phyloP scores from a whole-genome alignment of 2,113 vertebrate species.

The Corvus hawaiiensis region DNA sequence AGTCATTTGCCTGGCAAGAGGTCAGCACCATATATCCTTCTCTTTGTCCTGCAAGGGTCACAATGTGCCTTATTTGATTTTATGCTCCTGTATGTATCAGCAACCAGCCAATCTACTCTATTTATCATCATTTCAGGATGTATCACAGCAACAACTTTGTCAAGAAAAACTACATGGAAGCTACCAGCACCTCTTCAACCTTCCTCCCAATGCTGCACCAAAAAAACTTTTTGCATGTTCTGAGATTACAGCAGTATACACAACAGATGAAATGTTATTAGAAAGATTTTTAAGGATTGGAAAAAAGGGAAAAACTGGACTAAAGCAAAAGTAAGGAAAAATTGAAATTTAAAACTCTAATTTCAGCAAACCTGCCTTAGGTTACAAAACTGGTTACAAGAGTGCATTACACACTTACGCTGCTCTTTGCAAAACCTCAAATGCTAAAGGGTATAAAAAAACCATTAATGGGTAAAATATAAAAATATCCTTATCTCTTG shows the following conservation, averaged over 20 bases:
- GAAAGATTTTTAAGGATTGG: not conserved
- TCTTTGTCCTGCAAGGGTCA: not conserved
- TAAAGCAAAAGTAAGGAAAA: not conserved
- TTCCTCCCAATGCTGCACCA: accelerated
- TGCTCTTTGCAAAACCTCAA: not conserved
- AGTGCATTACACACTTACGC: not conserved
- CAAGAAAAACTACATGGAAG: not conserved
- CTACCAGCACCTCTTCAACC: not conserved
- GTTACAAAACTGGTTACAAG: not conserved
- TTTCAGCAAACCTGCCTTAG: not conserved
- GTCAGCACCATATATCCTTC: not conserved
- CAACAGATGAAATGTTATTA: not conserved
- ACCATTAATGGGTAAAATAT: not conserved
- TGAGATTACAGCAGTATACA: not conserved
- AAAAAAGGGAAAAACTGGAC: not conserved
- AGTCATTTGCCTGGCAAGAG: not conserved
- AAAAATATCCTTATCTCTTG: not conserved
- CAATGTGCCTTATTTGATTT: not conserved
- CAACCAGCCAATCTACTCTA: not conserved
- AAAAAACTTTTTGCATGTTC: not conserved
- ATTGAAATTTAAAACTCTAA: not conserved
- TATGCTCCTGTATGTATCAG: not conserved
- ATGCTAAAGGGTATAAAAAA: not conserved
- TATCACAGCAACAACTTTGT: not conserved
- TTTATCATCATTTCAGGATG: not conserved